Base-by-base conservation (phyloP, 2,888 invertebrate species). In the Drosophila colorata region DNA sequence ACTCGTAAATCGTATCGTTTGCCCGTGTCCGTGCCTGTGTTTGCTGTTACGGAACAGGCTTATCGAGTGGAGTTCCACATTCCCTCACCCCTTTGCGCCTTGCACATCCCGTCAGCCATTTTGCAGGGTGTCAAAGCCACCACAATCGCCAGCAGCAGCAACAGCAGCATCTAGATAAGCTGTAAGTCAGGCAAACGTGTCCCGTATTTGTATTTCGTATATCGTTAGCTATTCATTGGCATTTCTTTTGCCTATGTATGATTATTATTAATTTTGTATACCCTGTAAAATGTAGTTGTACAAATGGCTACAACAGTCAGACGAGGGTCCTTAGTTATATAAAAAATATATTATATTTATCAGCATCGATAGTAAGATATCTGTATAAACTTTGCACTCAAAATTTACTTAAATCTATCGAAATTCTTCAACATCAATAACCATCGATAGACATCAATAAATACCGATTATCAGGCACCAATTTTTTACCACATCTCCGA, bases 211-310 rank as follows among this genome's bases (percentile, higher is more conserved):
- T 47, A 25, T 52, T 37, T 46, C 41, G 48, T 49, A 51, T 58
- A 56, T 76, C 76, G 74, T 72, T 75, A 55, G 69, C 74, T 81
- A 81, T 80, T 78, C 80, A 80, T 55, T 56, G 69, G 70, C 87
- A 81, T 79, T 73, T 74, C 73, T 68, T 52, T 46, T 74, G 64
- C 52, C 69, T 61, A 58, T 63, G 74, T 51, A 56, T 58, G 11
- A 35, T 57, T 73, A 70, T 63, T 69, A 75, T 66, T 73, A 69
- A 71, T 83, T 59, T 28, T 63, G 44, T 37, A 55, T 55, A 20
- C 20, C 20, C 20, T 4, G 20, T 20, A 4, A 1, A 28, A 28
- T 28, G 4, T 7, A 25, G 25, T 25, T 25, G 25, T 2, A 5
- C 5, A 2, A 25, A 20, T 20, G 20, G 2, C 2, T 20, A 20